phyloP scores from a whole-genome alignment of 2,888 invertebrate species.

The Conops quadrifasciatus region DNA sequence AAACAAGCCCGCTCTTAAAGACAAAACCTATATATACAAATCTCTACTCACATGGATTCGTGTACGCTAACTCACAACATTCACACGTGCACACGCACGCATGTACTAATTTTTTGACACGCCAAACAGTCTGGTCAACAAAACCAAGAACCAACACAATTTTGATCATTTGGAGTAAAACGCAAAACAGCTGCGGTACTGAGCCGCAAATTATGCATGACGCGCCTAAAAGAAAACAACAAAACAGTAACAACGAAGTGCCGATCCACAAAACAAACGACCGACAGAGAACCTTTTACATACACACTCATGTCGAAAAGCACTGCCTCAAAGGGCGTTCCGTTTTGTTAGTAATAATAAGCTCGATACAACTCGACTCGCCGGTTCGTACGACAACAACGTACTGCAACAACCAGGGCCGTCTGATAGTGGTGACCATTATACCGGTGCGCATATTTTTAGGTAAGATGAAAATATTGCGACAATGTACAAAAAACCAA shows the following conservation, averaged over 20 bases:
- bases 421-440: no score
- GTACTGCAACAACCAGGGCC: no score
- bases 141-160: background rate
- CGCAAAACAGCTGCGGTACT: slow-evolving; percentile 18
- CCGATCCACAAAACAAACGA: background rate
- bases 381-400: no score
- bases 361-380: no score
- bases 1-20: no score
- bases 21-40: no score
- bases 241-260: background rate
- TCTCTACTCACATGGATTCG: no score
- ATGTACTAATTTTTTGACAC: background rate
- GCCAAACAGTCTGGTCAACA: slow-evolving; percentile 22
- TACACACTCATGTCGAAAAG: background rate
- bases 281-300: background rate
- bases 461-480: no score
- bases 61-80: no score
- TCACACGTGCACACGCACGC: background rate
- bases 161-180: background rate
- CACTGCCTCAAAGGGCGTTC: background rate
- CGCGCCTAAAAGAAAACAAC: slow-evolving; percentile 29
- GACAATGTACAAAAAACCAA: no score
- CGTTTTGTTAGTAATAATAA: slow-evolving; percentile 25
- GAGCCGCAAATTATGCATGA: slow-evolving; percentile 23
- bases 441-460: no score